Percentiles rank a stretch among this genome's conserved stretches.
These are phyloP conservation scores for Acleris cristana DNA, from an alignment of 2,888 invertebrate species.

Conservation along the genomic window DNA sequence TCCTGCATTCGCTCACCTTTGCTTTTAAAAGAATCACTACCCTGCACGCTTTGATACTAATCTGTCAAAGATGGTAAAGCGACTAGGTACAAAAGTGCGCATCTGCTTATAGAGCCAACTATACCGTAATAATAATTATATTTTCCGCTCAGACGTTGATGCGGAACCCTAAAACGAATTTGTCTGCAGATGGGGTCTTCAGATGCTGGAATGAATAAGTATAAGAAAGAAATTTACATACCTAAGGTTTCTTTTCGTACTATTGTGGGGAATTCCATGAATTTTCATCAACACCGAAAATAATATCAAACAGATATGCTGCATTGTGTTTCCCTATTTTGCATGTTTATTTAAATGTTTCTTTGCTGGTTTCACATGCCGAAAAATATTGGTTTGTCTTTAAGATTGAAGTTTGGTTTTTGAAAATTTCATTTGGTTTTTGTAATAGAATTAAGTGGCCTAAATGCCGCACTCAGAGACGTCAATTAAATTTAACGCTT, in stretches of 20 bases:
- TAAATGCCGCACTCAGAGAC: too few species aligned
- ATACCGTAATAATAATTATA: neutral
- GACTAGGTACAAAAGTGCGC: too few species aligned
- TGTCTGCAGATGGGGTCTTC: conserved; percentile 24
- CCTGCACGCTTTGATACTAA: too few species aligned
- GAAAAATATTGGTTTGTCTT: neutral
- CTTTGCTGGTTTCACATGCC: neutral
- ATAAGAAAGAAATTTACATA: conserved; percentile 27
- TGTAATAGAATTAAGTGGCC: too few species aligned
- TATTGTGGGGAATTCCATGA: conserved; percentile 16
- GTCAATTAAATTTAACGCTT: too few species aligned
- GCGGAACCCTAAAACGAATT: conserved; percentile 12
- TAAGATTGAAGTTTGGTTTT: too few species aligned
- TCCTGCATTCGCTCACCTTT: too few species aligned
- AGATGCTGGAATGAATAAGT: conserved; percentile 25
- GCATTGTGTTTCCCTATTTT: neutral
- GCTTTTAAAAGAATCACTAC: too few species aligned
- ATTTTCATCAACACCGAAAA: conserved; percentile 23
- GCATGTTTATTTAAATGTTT: neutral
- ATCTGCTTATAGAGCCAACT: neutral
- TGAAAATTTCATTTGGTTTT: too few species aligned
- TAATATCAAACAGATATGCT: conserved; percentile 3
- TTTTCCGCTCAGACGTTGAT: neutral
- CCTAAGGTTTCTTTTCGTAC: neutral
- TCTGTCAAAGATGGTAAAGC: too few species aligned